A percentile compares a stretch with the other conserved stretches of the same genome.
Evolutionary conservation across 2,888 invertebrate genomes (phyloP).

Genomic region (Fragum whitleyi): DNA sequence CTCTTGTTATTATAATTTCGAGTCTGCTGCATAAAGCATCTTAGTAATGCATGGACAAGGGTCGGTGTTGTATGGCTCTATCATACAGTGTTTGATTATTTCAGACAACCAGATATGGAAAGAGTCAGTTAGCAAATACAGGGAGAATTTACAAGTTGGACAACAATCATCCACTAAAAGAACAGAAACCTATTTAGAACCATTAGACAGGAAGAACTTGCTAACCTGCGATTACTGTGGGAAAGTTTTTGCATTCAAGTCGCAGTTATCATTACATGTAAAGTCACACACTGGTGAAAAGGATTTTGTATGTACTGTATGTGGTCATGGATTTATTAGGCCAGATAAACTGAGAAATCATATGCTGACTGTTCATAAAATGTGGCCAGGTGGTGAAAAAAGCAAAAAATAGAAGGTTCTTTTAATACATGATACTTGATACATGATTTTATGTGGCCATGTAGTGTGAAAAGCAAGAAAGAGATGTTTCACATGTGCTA

Average conservation of each 20-base stretch:
- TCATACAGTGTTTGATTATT: not conserved
- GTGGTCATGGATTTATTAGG: not conserved
- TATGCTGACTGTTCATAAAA: not conserved
- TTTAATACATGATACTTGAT: no score
- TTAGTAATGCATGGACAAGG: no score
- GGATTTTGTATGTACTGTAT: not conserved
- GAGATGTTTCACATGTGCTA: no score
- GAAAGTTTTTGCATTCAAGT: slow-evolving; percentile 11
- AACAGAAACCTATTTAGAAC: no score
- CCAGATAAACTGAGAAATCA: not conserved
- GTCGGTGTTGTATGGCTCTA: not conserved
- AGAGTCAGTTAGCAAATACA: not conserved
- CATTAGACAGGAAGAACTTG: not conserved
- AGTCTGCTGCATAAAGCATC: no score
- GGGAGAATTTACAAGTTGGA: not conserved
- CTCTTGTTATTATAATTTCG: no score
- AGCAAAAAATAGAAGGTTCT: not conserved
- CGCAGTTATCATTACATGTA: not conserved
- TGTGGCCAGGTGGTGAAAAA: not conserved
- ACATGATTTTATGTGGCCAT: no score
- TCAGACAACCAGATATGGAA: not conserved
- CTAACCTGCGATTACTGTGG: not conserved
- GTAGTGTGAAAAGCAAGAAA: no score
- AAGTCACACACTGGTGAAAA: slow-evolving; percentile 3
- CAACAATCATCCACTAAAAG: no score